A percentile compares a stretch with the other conserved stretches of the same genome.
Evolutionary conservation across 2,888 invertebrate species (phyloP).

Genomic region (Melikaiella ostensackeni): DNA sequence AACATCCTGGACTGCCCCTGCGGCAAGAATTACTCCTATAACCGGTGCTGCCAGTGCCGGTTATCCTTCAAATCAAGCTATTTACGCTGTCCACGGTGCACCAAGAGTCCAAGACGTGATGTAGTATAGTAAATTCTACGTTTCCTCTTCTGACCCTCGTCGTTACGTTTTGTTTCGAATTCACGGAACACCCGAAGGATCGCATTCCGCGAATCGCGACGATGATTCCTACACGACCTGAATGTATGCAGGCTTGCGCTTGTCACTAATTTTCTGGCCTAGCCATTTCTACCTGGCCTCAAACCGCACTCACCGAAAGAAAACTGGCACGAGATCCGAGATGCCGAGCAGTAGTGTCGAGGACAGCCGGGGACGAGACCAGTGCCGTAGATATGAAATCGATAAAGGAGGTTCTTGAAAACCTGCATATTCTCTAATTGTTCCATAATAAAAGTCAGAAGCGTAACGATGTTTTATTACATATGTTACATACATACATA

Average conservation of each 20-base stretch:
- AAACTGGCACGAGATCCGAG: constrained; percentile 59
- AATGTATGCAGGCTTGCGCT: constrained; percentile 7
- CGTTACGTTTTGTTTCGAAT: constrained; percentile 45
- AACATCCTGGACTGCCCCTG: constrained; percentile 66
- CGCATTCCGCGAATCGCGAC: constrained; percentile 47
- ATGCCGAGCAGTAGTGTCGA: too few species aligned
- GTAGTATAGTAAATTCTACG: neutral
- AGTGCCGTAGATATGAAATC: too few species aligned
- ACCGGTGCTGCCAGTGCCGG: constrained; percentile 48
- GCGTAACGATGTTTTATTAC: too few species aligned
- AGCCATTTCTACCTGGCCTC: neutral
- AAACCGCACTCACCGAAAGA: constrained; percentile 48
- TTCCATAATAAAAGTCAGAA: too few species aligned
- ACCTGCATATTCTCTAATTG: too few species aligned
- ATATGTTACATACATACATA: too few species aligned
- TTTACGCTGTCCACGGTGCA: constrained; percentile 19
- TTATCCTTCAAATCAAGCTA: constrained; percentile 43
- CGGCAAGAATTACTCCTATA: constrained; percentile 60
- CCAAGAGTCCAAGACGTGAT: constrained; percentile 22
- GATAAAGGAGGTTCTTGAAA: too few species aligned
- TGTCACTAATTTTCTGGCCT: constrained; percentile 21
- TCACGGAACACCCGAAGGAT: constrained; percentile 42
- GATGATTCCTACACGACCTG: constrained; percentile 11
- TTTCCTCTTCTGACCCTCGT: neutral
- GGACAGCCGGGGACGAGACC: too few species aligned